A percentile compares a stretch with the other conserved stretches of the same genome.
Evolutionary conservation across 2,113 vertebrate genomes (phyloP).

Genomic region (Sphyrna mokarran): DNA sequence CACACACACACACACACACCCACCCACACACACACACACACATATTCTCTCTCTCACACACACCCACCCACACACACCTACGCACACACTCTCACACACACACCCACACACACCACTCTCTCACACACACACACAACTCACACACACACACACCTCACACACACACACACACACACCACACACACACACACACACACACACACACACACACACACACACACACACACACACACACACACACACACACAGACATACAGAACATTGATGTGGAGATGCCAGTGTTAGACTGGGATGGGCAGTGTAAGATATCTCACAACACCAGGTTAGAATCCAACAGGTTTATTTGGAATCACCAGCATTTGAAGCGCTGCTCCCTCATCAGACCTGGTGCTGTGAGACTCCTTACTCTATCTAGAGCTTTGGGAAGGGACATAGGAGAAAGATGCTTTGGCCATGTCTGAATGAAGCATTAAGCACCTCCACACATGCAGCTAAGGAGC

Average conservation of each 20-base stretch:
- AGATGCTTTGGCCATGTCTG: background rate
- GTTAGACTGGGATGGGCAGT: no score
- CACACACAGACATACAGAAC: background rate
- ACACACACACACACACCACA: background rate
- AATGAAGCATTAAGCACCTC: background rate
- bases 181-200: background rate
- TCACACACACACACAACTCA: background rate
- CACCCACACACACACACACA: background rate
- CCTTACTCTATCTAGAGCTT: no score
- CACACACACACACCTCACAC: no score
- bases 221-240: background rate
- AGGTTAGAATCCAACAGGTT: no score
- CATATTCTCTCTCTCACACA: no score
- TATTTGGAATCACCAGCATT: no score
- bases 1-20: background rate
- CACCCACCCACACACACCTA: background rate
- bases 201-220: background rate
- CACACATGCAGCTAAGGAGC: background rate
- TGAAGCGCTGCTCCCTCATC: no score
- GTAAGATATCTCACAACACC: no score
- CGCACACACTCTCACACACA: background rate
- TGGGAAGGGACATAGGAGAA: background rate
- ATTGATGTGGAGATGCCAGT: background rate
- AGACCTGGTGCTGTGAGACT: no score
- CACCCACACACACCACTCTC: no score